Evolutionary conservation across 2,888 invertebrate genomes (phyloP), one percentile per base, ranked within the genome.

Genomic region (Acleris laterana): DNA sequence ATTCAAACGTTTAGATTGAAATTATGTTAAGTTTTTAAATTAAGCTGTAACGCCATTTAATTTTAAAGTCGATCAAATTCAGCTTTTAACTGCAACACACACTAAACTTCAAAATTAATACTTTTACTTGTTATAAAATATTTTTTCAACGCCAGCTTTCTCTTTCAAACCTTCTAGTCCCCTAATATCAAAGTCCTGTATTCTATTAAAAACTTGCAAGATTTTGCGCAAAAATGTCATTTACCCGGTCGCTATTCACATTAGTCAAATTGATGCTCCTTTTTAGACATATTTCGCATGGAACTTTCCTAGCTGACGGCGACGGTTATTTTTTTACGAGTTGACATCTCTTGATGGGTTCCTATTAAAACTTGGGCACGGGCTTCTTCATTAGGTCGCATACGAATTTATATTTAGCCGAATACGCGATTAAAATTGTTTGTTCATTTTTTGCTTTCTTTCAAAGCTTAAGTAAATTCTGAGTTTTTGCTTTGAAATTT

Each of bases 341-440:
- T 46, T 38, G 63, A 59, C 58, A 59, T 60, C 65, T 20, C 74
- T 77, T 83, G 81, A 85, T 76, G 79, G 75, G 71, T 69, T 69
- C 78, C 80, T 81, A 83, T 85, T 84, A 85, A 85, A 85, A 85
- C 75, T 83, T 85, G 76, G 69, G 73, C 50, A 51, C 66, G 68
- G 58, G 63, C 70, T 63, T 70, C 69, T 63, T 70, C 69, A 69
- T 70, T 69, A 52, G 62, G 68, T 73, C 77, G 74, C 73, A 76
- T 76, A 77, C 74, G 75, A 72, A 72, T 74, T 76, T 74, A 73
- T 63, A 50, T 53, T 59, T 56, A 62, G 65, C 55, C 49, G 4
- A 38, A 38, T 53, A 70, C 16, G 42, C 42, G 19, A 49, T 60
- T 53, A 6, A 38, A 59, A 17, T 46, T 42, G 13, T 13, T 16